Percentiles rank a stretch among this genome's conserved stretches.
These are phyloP conservation scores for Vidua macroura DNA, from an alignment of 2,113 vertebrate genomes.

Conservation along the genomic window DNA sequence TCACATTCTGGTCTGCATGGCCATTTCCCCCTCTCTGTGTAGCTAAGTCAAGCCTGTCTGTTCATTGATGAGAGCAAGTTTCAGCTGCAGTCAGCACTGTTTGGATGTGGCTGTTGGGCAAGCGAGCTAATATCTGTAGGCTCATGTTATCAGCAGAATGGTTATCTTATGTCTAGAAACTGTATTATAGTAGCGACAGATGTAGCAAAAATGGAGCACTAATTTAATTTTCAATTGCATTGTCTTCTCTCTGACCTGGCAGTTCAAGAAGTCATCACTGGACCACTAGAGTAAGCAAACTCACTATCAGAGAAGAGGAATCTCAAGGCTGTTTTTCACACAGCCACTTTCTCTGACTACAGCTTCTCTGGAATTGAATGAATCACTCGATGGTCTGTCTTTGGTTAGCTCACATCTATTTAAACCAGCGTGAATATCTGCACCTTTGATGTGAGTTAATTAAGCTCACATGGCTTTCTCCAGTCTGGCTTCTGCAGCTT, in stretches of 20 bases:
- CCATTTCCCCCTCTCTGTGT: not conserved
- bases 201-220: not conserved
- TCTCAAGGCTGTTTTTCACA: not conserved
- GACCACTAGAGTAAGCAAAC: not conserved
- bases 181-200: not conserved
- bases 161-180: not conserved
- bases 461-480: conserved; percentile 46
- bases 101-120: not conserved
- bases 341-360: not conserved
- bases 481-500: conserved; percentile 42
- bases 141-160: not conserved
- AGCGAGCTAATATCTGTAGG: not conserved
- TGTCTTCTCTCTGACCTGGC: not conserved
- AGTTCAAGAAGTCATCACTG: not conserved
- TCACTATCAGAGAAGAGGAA: not conserved
- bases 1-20: not conserved
- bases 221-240: not conserved
- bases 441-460: conserved; percentile 73
- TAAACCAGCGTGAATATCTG: conserved; percentile 39
- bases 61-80: not conserved
- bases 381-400: conserved; percentile 17
- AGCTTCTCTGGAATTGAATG: conserved; percentile 14
- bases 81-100: not conserved
- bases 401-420: conserved; percentile 47
- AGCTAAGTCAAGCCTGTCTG: not conserved